phyloP scores from a whole-genome alignment of 1,140 invertebrate genomes.

The Heliothis virescens region DNA sequence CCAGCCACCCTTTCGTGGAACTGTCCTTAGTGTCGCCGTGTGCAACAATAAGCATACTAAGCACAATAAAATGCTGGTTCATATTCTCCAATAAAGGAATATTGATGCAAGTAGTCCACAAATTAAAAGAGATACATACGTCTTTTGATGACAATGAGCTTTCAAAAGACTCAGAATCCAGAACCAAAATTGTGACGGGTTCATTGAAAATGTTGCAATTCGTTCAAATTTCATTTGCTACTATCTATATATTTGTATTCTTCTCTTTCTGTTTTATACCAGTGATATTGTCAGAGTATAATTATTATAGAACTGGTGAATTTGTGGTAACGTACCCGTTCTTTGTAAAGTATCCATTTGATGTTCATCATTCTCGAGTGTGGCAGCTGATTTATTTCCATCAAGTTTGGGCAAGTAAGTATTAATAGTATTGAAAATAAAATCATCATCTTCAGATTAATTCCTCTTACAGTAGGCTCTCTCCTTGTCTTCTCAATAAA shows the following conservation, averaged over 20 bases:
- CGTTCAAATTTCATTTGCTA: constrained; percentile 30
- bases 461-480: too few relatives aligned
- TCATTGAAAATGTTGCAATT: constrained; percentile 46
- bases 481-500: too few relatives aligned
- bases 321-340: constrained; percentile 60
- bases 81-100: constrained; percentile 54
- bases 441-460: too few relatives aligned
- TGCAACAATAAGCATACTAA: constrained; percentile 59
- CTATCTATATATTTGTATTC: constrained; percentile 33
- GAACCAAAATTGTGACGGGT: constrained; percentile 39
- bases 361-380: constrained; percentile 55
- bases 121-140: constrained; percentile 58
- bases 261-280: constrained; percentile 54
- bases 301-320: constrained; percentile 56
- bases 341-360: constrained; percentile 63
- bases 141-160: constrained; percentile 18
- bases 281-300: constrained; percentile 54
- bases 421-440: neutral
- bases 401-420: constrained; percentile 71
- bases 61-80: constrained; percentile 54
- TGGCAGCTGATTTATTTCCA: constrained; percentile 67
- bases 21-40: constrained; percentile 61
- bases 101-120: constrained; percentile 50
- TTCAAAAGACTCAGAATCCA: neutral
- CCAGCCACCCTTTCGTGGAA: constrained; percentile 58